Evolutionary conservation across 2,888 invertebrate genomes (phyloP).

Genomic region (Eupithecia vulgata): DNA sequence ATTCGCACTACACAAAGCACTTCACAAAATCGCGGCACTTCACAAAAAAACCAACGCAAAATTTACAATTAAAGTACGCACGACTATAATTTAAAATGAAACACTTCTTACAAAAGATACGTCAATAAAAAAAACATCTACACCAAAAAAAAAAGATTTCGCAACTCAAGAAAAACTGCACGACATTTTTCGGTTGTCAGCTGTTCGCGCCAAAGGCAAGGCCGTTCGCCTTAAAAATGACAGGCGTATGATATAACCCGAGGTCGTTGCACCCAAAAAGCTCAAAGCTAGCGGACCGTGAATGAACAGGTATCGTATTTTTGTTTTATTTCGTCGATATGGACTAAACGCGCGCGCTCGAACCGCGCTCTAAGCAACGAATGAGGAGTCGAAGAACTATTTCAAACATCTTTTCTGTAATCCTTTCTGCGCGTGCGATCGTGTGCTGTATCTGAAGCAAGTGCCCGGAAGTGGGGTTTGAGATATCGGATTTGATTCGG

Average conservation of each 20-base stretch:
- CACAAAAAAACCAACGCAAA: constrained; percentile 34
- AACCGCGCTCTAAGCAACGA: constrained; percentile 74
- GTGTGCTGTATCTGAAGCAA: constrained; percentile 62
- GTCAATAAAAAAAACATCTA: background rate
- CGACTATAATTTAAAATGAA: background rate
- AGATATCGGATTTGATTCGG: constrained; percentile 54
- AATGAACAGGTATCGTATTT: constrained; percentile 70
- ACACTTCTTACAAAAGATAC: background rate
- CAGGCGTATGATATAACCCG: constrained; percentile 61
- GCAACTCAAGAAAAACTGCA: constrained; percentile 13
- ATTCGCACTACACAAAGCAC: constrained; percentile 20
- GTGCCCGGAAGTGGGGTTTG: constrained; percentile 61
- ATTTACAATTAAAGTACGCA: constrained; percentile 2
- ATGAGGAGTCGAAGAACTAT: constrained; percentile 80
- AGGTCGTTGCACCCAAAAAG: constrained; percentile 70
- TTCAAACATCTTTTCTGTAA: constrained; percentile 82
- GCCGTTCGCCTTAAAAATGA: constrained; percentile 66
- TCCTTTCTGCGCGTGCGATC: constrained; percentile 72
- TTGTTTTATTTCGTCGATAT: constrained; percentile 44
- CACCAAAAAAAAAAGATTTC: background rate
- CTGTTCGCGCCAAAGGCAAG: constrained; percentile 70
- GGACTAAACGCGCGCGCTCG: constrained; percentile 66
- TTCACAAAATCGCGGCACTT: constrained; percentile 25
- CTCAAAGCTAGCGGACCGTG: constrained; percentile 66
- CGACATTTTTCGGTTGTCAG: constrained; percentile 56